Evolutionary conservation across 2,888 invertebrate genomes (phyloP).

Genomic region (Drosophila melanosoma): DNA sequence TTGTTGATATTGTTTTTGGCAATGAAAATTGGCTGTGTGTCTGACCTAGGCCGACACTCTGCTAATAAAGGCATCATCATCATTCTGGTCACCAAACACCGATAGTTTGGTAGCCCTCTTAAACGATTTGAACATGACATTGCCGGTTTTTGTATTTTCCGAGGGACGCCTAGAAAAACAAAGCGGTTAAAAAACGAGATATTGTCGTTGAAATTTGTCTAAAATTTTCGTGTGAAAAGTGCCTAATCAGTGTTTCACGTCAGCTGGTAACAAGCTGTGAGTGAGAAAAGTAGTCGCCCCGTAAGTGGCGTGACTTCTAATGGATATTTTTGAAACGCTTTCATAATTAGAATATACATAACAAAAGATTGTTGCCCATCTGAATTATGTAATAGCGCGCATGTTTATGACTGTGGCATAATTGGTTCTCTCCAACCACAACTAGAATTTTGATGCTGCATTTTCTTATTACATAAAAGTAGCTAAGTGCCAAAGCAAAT

Average conservation of each 20-base stretch:
- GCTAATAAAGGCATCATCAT: conserved; percentile 49
- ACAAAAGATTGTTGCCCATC: conserved; percentile 59
- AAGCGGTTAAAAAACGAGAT: conserved; percentile 2
- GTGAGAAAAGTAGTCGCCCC: conserved; percentile 43
- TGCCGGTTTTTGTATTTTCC: conserved; percentile 39
- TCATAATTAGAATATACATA: conserved; percentile 79
- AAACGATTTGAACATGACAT: conserved; percentile 55
- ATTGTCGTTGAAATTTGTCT: not conserved
- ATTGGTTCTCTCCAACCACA: conserved; percentile 12
- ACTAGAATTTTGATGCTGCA: conserved; percentile 31
- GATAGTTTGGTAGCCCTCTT: conserved; percentile 44
- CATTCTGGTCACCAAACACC: conserved; percentile 22
- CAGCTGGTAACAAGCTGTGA: conserved; percentile 49
- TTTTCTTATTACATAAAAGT: conserved; percentile 42
- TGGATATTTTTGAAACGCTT: conserved; percentile 38
- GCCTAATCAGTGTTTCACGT: conserved; percentile 72
- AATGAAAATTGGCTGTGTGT: conserved; percentile 70
- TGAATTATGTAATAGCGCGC: conserved; percentile 18
- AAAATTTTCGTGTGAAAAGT: conserved; percentile 49
- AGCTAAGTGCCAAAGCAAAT: conserved; percentile 30
- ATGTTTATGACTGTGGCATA: conserved; percentile 28
- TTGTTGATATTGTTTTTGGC: conserved; percentile 57
- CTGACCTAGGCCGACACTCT: conserved; percentile 59
- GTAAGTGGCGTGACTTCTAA: conserved; percentile 61
- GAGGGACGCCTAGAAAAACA: conserved; percentile 42